Evolutionary conservation across 1,140 invertebrate species (phyloP).

Genomic region (Chrysomallon squamiferum): DNA sequence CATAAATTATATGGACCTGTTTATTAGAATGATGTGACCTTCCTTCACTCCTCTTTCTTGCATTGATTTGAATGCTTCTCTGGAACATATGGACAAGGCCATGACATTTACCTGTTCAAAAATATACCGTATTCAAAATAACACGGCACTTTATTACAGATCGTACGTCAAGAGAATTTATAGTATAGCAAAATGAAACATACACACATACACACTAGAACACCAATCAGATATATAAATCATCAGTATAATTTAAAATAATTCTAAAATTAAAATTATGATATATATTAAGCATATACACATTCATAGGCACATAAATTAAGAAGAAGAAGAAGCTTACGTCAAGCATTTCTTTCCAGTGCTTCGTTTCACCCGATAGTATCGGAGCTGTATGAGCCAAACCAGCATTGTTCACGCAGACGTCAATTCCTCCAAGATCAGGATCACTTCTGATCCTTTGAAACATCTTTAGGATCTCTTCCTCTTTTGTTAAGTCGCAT

Average conservation of each 20-base stretch:
- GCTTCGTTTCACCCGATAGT: conserved; percentile 56
- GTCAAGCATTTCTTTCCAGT: conserved; percentile 68
- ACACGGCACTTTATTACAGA: too few relatives aligned
- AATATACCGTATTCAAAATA: background rate
- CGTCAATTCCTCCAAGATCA: conserved; percentile 71
- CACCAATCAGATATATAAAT: too few relatives aligned
- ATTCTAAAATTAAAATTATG: too few relatives aligned
- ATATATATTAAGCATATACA: too few relatives aligned
- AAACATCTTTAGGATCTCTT: conserved; percentile 73
- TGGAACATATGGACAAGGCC: conserved; percentile 72
- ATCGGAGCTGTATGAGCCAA: conserved; percentile 58
- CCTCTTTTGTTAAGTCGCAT: conserved; percentile 73
- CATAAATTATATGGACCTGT: conserved; percentile 60
- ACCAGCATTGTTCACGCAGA: conserved; percentile 79
- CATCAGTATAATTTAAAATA: too few relatives aligned
- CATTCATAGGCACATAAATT: too few relatives aligned
- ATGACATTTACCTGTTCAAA: conserved; percentile 69
- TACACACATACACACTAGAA: too few relatives aligned
- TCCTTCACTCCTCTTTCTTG: conserved; percentile 68
- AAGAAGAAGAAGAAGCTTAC: conserved; percentile 54
- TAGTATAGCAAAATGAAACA: too few relatives aligned
- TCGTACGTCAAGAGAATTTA: too few relatives aligned
- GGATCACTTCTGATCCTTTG: conserved; percentile 67
- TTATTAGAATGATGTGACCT: conserved; percentile 77
- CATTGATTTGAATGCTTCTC: conserved; percentile 74